phyloP scores from a whole-genome alignment of 2,113 vertebrate species.

The Sporophila hypoxantha region DNA sequence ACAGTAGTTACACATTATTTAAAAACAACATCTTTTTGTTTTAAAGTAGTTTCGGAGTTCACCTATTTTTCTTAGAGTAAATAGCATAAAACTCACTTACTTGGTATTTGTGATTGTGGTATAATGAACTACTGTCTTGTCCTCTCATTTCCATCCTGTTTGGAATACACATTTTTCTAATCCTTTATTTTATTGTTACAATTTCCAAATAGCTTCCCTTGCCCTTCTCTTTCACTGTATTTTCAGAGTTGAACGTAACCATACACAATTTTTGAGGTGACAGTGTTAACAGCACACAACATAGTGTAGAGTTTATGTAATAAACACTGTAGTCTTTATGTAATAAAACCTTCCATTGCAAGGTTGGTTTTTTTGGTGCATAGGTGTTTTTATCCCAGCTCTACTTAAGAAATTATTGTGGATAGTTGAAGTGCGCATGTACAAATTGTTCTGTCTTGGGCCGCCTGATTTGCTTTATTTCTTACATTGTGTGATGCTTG shows the following conservation, averaged over 20 bases:
- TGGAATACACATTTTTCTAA: background rate
- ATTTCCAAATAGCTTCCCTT: background rate
- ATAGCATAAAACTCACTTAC: background rate
- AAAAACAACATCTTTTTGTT: background rate
- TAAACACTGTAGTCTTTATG: background rate
- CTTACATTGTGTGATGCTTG: fast-evolving
- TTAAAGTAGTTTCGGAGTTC: background rate
- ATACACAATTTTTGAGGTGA: background rate
- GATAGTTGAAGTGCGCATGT: background rate
- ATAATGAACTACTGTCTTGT: background rate
- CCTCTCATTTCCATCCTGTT: background rate
- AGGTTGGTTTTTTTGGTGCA: background rate
- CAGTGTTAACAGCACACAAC: background rate
- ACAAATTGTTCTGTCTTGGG: background rate
- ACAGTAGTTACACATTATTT: background rate
- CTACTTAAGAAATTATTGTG: background rate
- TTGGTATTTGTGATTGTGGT: background rate
- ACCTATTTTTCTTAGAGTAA: background rate
- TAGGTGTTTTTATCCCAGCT: background rate
- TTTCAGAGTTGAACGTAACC: background rate
- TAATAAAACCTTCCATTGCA: background rate
- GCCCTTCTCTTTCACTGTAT: background rate
- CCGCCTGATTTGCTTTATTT: background rate
- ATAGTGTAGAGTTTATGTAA: background rate
- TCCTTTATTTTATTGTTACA: background rate